Base-by-base conservation (phyloP, 2,888 invertebrate species). In the Ctena decussata region DNA sequence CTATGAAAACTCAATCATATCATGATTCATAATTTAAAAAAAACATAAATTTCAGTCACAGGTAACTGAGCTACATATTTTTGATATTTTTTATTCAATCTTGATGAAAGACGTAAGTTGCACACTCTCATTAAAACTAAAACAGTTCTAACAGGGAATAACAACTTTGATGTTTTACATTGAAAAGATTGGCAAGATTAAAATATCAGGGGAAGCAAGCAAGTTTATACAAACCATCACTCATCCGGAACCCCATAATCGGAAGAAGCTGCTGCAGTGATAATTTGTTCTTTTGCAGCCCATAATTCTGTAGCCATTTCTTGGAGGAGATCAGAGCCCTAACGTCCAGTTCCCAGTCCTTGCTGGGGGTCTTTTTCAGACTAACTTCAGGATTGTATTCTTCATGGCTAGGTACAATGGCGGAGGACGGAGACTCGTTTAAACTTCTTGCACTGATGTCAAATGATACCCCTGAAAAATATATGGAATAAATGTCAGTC, bases 281-380 rank as follows among this genome's bases (percentile, higher is more conserved):
- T 30, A 96, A 90, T 49, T 93, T 89, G 86, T 94, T 95, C 76
- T 93, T 93, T 74, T 92, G 92, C 39, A 96, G 92, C 6, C 96
- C 95, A 80, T 95, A 94, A 76, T 93, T 94, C 81, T 93, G 92
- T 24, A 95, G 90, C 96, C 96, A 96, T 86, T 94, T 93, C 75
- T 87, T 90, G 18, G 94, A 93, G 32, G 94, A 93, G 35, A 95
- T 92, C 21, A 94, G 91, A 0, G 92, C 89, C 1, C 91, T 80
- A 6, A 95, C 95, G 83, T 95, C 95, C 41, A 94, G 87, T 84
- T 95, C 95, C 95, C 95, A 95, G 74, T 92, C 90, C 74, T 92
- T 92, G 30, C 90, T 88, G 11, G 91, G 92, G 0, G 89, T 87
- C 80, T 89, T 92, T 84, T 92, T 91, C 46, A 90, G 72, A 81